Evolutionary conservation across 2,113 vertebrate species (phyloP).

Genomic region (Bubo blakistoni): DNA sequence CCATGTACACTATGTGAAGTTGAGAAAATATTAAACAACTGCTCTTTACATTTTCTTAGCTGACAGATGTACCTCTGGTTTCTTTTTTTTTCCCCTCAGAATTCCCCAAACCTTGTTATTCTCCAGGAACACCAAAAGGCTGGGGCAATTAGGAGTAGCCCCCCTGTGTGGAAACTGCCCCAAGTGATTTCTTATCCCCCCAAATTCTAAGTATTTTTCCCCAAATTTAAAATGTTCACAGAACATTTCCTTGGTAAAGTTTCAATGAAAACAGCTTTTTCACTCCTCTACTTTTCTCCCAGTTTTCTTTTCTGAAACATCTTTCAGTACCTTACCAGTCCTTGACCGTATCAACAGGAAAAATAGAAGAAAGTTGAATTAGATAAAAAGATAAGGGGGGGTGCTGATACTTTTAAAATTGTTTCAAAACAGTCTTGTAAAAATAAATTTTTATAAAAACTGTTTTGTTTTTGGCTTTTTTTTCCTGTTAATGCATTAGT

Average conservation of each 20-base stretch:
- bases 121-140: not conserved
- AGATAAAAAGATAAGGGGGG: not conserved
- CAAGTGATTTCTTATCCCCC: not conserved
- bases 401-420: not conserved
- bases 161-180: not conserved
- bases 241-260: not conserved
- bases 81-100: not conserved
- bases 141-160: not conserved
- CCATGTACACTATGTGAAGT: fast-evolving
- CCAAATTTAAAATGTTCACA: not conserved
- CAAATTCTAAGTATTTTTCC: not conserved
- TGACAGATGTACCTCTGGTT: not conserved
- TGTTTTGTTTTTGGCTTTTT: not conserved
- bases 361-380: not conserved
- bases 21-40: not conserved
- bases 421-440: not conserved
- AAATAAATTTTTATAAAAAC: not conserved
- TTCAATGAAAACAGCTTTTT: not conserved
- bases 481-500: not conserved
- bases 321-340: not conserved
- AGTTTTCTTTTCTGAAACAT: not conserved
- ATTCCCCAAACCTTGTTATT: not conserved
- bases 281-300: not conserved
- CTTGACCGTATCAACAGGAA: not conserved
- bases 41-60: not conserved